These are phyloP conservation scores for Sebastes matsubarae DNA, from an alignment of 2,797 vertebrate species.

Conservation along the genomic window DNA sequence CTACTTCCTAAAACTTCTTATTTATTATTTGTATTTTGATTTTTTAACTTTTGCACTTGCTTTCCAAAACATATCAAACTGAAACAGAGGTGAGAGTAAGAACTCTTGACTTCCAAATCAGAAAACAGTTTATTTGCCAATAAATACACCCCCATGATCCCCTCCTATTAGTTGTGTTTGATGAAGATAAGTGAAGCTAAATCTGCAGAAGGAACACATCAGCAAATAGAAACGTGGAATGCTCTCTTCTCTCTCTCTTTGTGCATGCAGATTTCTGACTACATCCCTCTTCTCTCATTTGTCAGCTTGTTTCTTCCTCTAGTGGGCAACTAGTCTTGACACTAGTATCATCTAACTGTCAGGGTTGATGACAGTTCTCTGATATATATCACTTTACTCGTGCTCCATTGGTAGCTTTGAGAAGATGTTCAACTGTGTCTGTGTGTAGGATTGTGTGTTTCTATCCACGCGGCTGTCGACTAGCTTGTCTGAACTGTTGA, in stretches of 20 bases:
- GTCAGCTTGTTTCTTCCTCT: neutral
- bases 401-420: neutral
- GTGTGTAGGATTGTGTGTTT: neutral
- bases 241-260: neutral
- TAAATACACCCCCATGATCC: neutral
- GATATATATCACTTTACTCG: neutral
- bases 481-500: neutral
- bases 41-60: neutral
- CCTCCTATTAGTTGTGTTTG: neutral
- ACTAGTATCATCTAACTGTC: neutral
- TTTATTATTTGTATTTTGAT: fast-evolving
- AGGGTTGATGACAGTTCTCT: neutral
- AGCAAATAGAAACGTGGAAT: neutral
- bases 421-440: neutral
- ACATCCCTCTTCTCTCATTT: neutral
- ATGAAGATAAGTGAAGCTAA: neutral
- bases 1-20: neutral
- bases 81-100: neutral
- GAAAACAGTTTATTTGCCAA: neutral
- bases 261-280: neutral
- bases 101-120: neutral
- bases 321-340: neutral
- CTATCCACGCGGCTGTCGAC: neutral
- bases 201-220: neutral
- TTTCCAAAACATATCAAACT: neutral